Conservation (phyloP, 2,888 invertebrate species). For the Cheilosia pagana region DNA sequence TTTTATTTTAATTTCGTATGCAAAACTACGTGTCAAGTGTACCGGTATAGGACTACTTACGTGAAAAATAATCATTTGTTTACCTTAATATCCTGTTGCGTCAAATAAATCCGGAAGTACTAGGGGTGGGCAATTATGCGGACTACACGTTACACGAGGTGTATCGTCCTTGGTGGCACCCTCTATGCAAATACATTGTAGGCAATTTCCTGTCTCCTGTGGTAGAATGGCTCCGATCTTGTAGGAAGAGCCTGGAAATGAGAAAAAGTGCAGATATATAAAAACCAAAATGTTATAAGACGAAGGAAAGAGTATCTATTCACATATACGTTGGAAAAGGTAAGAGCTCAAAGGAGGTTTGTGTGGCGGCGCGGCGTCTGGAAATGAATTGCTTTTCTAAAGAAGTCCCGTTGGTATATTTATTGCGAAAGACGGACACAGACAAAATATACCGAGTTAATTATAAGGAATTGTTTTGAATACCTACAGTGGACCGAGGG, state of each 20-base stretch:
- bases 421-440: background rate
- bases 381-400: slow-evolving; percentile 1
- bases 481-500: background rate
- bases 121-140: slow-evolving; percentile 83
- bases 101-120: slow-evolving; percentile 83
- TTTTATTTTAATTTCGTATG: slow-evolving; percentile 27
- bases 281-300: background rate
- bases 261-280: slow-evolving; percentile 14
- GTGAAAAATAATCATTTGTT: slow-evolving; percentile 55
- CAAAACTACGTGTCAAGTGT: slow-evolving; percentile 20
- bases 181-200: slow-evolving; percentile 88
- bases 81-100: slow-evolving; percentile 83
- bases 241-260: slow-evolving; percentile 86
- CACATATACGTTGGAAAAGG: background rate
- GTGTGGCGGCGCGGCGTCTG: background rate
- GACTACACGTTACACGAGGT: slow-evolving; percentile 83
- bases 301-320: background rate
- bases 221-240: slow-evolving; percentile 87
- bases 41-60: background rate
- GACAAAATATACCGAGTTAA: slow-evolving; percentile 4
- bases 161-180: slow-evolving; percentile 84
- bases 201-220: slow-evolving; percentile 88
- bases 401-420: slow-evolving; percentile 5
- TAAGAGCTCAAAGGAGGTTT: background rate
- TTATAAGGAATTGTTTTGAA: slow-evolving; percentile 8